Conservation (phyloP, 2,797 vertebrate genomes). For the Babyrousa celebensis region DNA sequence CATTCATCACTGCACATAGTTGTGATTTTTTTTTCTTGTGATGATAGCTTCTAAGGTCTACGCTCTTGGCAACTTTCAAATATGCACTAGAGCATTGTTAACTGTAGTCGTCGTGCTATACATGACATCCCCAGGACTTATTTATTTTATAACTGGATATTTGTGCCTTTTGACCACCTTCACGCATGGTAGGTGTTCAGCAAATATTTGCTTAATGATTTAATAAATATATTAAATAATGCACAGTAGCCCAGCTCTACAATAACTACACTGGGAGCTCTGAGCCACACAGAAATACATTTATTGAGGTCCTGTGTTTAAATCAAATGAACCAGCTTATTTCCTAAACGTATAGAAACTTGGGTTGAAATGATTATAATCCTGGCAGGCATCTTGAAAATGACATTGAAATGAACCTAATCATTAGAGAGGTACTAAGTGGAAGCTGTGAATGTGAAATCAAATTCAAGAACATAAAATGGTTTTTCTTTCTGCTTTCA, state of each 20-base stretch:
- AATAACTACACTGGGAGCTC: not conserved
- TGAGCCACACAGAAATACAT: not conserved
- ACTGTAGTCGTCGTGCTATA: not conserved
- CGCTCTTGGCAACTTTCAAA: not conserved
- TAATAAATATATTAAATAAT: slow-evolving; percentile 45
- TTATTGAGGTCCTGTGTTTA: slow-evolving; percentile 39
- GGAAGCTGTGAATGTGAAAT: slow-evolving; percentile 69
- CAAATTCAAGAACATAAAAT: slow-evolving; percentile 74
- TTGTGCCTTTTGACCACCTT: not conserved
- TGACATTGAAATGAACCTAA: slow-evolving; percentile 68
- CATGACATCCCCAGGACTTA: not conserved
- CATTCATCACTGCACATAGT: not conserved
- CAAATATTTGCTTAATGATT: slow-evolving; percentile 57
- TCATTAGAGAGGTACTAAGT: slow-evolving; percentile 43
- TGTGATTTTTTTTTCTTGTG: not conserved
- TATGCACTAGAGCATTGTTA: no score
- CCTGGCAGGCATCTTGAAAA: slow-evolving; percentile 62
- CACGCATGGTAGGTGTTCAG: not conserved
- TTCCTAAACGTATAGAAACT: slow-evolving; percentile 50
- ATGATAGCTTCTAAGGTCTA: not conserved
- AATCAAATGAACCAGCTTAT: slow-evolving; percentile 54
- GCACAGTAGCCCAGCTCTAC: not conserved
- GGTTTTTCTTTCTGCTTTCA: slow-evolving; percentile 49
- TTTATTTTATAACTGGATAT: not conserved
- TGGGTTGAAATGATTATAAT: slow-evolving; percentile 46